Conservation (phyloP, 2,113 vertebrate genomes). For the Indicator maculatus region DNA sequence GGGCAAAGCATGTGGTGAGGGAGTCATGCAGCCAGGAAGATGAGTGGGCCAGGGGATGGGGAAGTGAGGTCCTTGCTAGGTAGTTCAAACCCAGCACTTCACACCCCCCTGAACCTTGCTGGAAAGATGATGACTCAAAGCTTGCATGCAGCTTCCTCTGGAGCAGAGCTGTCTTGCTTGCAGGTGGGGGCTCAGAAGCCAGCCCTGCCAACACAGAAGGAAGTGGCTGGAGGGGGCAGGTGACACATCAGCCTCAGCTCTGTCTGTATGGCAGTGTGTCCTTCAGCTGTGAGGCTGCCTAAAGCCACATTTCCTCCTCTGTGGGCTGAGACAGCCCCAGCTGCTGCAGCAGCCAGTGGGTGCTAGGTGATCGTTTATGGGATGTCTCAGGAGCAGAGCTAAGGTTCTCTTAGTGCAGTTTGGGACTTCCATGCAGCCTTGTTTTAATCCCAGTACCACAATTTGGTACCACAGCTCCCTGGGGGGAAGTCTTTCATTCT, state of each 20-base stretch:
- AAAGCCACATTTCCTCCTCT: neutral
- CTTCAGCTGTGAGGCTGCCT: neutral
- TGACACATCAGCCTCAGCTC: neutral
- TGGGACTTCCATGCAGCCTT: neutral
- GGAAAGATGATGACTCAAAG: neutral
- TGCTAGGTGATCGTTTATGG: accelerated
- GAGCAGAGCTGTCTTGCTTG: neutral
- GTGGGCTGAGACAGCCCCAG: neutral
- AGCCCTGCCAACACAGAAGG: neutral
- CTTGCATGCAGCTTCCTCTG: neutral
- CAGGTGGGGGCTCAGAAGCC: accelerated
- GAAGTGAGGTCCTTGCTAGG: neutral
- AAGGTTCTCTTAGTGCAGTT: neutral
- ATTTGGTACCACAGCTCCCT: neutral
- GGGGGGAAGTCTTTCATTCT: neutral
- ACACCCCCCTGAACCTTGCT: neutral
- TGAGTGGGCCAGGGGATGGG: neutral
- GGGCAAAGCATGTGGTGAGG: neutral
- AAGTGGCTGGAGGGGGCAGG: neutral
- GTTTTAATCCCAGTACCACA: neutral
- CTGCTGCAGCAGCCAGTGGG: neutral
- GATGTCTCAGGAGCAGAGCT: neutral
- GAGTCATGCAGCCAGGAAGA: neutral
- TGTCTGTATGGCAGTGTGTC: neutral
- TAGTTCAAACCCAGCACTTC: neutral